Evolutionary conservation across 2,113 vertebrate species (phyloP).

Genomic region (Odobenus rosmarus): DNA sequence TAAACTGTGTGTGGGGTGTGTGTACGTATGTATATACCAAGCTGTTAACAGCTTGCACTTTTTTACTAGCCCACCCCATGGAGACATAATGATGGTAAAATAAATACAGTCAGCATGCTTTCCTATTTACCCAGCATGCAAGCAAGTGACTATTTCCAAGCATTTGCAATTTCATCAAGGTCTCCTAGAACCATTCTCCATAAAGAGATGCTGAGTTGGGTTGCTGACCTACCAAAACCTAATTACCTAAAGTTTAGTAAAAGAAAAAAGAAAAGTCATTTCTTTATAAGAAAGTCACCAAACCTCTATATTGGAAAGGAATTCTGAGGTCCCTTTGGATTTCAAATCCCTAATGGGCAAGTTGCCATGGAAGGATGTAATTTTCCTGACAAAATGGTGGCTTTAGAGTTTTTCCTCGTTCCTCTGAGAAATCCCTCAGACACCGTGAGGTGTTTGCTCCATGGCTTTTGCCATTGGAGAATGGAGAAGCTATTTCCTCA

Average conservation of each 20-base stretch:
- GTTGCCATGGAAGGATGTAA: not conserved
- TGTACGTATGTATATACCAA: not conserved
- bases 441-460: not conserved
- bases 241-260: slow-evolving; percentile 41
- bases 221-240: slow-evolving; percentile 22
- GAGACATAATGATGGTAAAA: slow-evolving; percentile 65
- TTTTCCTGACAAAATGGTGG: not conserved
- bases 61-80: slow-evolving; percentile 11
- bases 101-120: slow-evolving; percentile 62
- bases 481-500: slow-evolving; percentile 45
- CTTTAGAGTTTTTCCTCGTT: not conserved
- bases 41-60: slow-evolving; percentile 22
- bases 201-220: not conserved
- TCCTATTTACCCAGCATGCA: slow-evolving; percentile 63
- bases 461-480: slow-evolving; percentile 37
- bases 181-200: slow-evolving; percentile 38
- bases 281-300: not conserved
- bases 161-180: slow-evolving; percentile 25
- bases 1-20: not conserved
- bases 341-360: not conserved
- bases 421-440: not conserved
- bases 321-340: not conserved
- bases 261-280: not conserved
- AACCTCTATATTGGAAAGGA: not conserved
- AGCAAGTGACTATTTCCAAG: slow-evolving; percentile 13